Base-by-base conservation (phyloP, 1,140 invertebrate genomes). In the Heterodera schachtii region DNA sequence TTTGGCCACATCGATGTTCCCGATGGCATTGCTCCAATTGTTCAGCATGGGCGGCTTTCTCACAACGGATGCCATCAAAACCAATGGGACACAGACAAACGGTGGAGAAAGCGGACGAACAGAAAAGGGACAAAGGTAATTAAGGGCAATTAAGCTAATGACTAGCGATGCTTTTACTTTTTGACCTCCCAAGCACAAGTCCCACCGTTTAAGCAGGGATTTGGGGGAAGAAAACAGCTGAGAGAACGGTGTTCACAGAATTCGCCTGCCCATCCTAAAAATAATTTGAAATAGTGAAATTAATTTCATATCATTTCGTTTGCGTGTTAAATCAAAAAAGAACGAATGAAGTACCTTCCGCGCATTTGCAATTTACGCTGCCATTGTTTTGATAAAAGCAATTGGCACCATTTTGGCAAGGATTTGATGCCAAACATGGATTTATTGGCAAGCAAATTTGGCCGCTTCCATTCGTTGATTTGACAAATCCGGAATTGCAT, bases 191-290 rank as follows among this genome's bases (percentile, higher is more conserved):
- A 81, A 31, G 57, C 52, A 47, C 79, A 81, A 46, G 16, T 16
- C 21, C 80, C 79, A 9, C 79, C 79, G 67, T 81, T 81, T 46
- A n/a, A 46, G 47, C 79, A 81, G 16, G 11, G 11, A 41, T 81
- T 52, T 46, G 9, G 69, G 16, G 69, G 69, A 8, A n/a, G 13
- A 60, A 71, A 46, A 41, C 69, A 71, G 44, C 69, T 71, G n/a
- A 43, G 8, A 19, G 41, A 43, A 4, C 11, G 69, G 3, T 71
- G 69, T 71, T 71, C 69, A 46, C 69, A 71, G 41, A 71, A 19
- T 46, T 71, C 69, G 69, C 69, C 69, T 9, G 41, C 44, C 69
- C 69, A 71, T 1, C 41, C 69, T 71, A 16, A 64, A 60, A 64
- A 64, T 19, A 13, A 64, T 31, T 31, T 31, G 31, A 31, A 31